Conservation (phyloP, 2,797 vertebrate genomes). For the Thalassophryne amazonica region DNA sequence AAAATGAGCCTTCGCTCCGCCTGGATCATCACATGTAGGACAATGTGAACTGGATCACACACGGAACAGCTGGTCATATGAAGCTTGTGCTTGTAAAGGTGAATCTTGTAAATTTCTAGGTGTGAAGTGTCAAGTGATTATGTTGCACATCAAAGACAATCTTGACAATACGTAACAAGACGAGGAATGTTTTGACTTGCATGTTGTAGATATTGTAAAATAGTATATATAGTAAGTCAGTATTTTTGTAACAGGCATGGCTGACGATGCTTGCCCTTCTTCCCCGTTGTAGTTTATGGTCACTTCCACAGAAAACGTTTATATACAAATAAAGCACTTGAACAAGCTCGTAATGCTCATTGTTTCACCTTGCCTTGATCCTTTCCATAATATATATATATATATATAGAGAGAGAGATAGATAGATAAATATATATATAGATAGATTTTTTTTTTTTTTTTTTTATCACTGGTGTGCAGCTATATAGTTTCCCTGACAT, state of each 20-base stretch:
- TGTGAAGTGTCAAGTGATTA: conserved; percentile 44
- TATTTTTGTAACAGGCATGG: conserved; percentile 79
- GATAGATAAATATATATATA: no score
- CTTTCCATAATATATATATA: no score
- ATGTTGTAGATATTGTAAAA: conserved; percentile 81
- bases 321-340: conserved; percentile 75
- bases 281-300: conserved; percentile 30
- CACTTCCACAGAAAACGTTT: conserved; percentile 28
- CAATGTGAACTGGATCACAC: conserved; percentile 20
- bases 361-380: no score
- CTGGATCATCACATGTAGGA: conserved; percentile 42
- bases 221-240: conserved; percentile 70
- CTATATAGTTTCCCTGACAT: background rate
- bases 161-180: conserved; percentile 51
- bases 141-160: conserved; percentile 66
- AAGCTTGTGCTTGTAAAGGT: conserved; percentile 55
- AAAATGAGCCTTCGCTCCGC: conserved; percentile 26
- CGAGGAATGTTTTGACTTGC: conserved; percentile 53
- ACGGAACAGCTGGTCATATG: conserved; percentile 49
- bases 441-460: no score
- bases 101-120: conserved; percentile 19
- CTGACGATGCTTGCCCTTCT: conserved; percentile 53
- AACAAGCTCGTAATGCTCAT: conserved; percentile 13
- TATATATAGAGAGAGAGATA: no score
- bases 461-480: background rate